Evolutionary conservation across 2,888 invertebrate species (phyloP), one percentile per base, ranked within the genome.

Genomic region (Pandemis corylana): DNA sequence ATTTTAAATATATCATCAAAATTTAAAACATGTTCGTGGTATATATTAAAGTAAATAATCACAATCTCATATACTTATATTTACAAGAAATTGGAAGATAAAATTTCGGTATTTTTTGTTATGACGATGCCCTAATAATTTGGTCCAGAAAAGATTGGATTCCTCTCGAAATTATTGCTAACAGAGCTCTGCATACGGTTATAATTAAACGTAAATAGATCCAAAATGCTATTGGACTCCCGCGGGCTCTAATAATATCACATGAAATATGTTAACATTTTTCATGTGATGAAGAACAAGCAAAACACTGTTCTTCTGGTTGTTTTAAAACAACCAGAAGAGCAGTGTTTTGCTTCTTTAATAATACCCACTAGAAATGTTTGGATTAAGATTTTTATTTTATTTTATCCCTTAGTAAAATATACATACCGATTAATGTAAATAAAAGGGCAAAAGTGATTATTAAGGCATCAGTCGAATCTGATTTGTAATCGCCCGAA

Each of bases 61-160:
- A 15, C 2, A 7, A 20, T 20, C 20, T 15, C 56, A 20, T 7
- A 28, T 20, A 20, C 10, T 20, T 12, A 56, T 20, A 20, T 20
- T 20, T 12, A 56, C 20, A 28, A 59, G 28, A 9, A 28, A 20
- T 5, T 13, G 15, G 13, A 36, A 15, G 65, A 70, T 69, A 62
- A 66, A 69, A 36, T 10, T 7, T 42, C 28, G 49, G 61, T 59
- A 59, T 9, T 28, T 51, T 69, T 74, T 42, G 51, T 74, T 66
- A 59, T 49, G 46, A 56, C 46, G 53, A 20, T 28, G 28, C 12
- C 42, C n/a, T 56, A 36, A n/a, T 65, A 74, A 74, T 74, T 68
- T 69, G 69, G 65, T 70, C 61, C 65, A 61, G 2, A 74, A 74
- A 74, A 74, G 61, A 74, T 74, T 69, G 69, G 61, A 70, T 69